These are phyloP conservation scores for Dicrostonyx torquatus DNA, from an alignment of 2,797 vertebrate species.

Conservation along the genomic window DNA sequence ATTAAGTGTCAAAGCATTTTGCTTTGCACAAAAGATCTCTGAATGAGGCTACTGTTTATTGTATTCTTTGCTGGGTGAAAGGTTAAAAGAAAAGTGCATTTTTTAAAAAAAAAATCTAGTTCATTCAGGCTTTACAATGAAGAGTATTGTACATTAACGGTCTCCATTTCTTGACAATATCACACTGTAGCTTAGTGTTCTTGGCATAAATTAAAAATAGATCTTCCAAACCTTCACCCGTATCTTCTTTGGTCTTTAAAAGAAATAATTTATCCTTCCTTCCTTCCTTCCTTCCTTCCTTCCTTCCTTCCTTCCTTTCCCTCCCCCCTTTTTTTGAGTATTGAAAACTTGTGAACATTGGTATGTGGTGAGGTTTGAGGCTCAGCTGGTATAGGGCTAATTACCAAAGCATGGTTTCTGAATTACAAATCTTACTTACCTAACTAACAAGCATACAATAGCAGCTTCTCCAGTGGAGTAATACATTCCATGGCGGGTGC, in stretches of 20 bases:
- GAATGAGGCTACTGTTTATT: constrained; percentile 78
- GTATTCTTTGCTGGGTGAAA: constrained; percentile 75
- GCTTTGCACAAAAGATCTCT: constrained; percentile 65
- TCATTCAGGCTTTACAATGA: constrained; percentile 76
- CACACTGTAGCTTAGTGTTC: not conserved
- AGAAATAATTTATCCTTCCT: not conserved
- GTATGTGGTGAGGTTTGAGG: constrained; percentile 40
- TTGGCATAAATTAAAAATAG: constrained; percentile 42
- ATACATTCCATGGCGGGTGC: constrained; percentile 72
- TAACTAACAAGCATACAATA: constrained; percentile 69
- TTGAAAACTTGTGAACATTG: constrained; percentile 28
- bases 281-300: not conserved
- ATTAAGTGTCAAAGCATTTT: constrained; percentile 63
- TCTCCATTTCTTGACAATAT: constrained; percentile 37
- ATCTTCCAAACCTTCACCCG: constrained; percentile 6
- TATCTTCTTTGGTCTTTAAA: not conserved
- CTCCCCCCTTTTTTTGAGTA: not conserved
- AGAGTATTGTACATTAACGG: constrained; percentile 60
- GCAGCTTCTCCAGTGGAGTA: constrained; percentile 67
- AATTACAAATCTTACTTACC: constrained; percentile 70
- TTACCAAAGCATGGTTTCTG: constrained; percentile 64
- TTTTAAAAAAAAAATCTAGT: constrained; percentile 31
- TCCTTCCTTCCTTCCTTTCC: not conserved
- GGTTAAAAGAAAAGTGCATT: constrained; percentile 72
- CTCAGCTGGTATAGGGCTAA: constrained; percentile 50